Evolutionary conservation across 2,888 invertebrate species (phyloP).

Genomic region (Trissolcus japonicus): DNA sequence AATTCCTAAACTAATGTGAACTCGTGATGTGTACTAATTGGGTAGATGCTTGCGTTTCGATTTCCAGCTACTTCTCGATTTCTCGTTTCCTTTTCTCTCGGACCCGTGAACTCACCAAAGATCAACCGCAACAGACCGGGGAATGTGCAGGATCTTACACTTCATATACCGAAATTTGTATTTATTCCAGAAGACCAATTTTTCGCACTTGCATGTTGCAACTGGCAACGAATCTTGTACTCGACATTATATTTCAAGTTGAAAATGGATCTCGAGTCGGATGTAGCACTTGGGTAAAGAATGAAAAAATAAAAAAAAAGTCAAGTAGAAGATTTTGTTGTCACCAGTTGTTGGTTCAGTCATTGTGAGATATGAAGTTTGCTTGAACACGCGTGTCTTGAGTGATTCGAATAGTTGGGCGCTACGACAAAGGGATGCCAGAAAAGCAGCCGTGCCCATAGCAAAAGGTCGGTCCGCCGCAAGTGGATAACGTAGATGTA

Average conservation of each 20-base stretch:
- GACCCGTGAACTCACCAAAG: too few relatives aligned
- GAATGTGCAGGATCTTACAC: too few relatives aligned
- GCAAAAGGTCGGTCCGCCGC: slow-evolving; percentile 19
- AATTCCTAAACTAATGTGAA: slow-evolving; percentile 44
- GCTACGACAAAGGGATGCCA: slow-evolving; percentile 48
- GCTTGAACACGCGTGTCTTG: not conserved
- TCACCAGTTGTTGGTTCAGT: not conserved
- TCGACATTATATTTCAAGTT: too few relatives aligned
- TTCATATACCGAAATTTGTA: too few relatives aligned
- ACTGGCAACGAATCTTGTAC: too few relatives aligned
- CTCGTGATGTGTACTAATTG: slow-evolving; percentile 48
- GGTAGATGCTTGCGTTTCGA: slow-evolving; percentile 46
- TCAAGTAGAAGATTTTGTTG: too few relatives aligned
- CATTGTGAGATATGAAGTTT: slow-evolving; percentile 10
- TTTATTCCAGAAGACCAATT: too few relatives aligned
- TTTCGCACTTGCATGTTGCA: too few relatives aligned
- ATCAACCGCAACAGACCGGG: too few relatives aligned
- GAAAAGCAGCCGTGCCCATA: slow-evolving; percentile 45
- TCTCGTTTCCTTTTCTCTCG: not conserved
- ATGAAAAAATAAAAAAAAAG: not conserved
- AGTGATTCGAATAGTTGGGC: slow-evolving; percentile 28
- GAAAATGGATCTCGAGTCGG: too few relatives aligned
- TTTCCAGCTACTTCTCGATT: slow-evolving; percentile 30
- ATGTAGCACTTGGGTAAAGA: not conserved
- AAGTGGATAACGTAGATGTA: slow-evolving; percentile 21